These are phyloP conservation scores for Amblyjoppa fuscipennis DNA, from an alignment of 2,888 invertebrate genomes.

Conservation along the genomic window DNA sequence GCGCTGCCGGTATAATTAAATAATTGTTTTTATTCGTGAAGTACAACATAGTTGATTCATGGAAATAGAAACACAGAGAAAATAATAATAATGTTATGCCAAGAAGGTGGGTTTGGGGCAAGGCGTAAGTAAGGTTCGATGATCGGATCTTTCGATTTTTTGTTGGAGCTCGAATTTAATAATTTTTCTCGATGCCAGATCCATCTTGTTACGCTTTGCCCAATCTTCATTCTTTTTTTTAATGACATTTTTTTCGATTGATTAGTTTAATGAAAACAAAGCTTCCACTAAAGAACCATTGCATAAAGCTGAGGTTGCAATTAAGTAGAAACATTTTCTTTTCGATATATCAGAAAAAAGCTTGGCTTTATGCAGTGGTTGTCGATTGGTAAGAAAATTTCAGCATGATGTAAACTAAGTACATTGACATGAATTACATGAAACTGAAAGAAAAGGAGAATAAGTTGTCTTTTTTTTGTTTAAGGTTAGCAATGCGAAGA, in stretches of 20 bases:
- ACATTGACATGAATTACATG: constrained; percentile 51
- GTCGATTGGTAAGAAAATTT: constrained; percentile 46
- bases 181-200: constrained; percentile 19
- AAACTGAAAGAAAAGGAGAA: constrained; percentile 54
- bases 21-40: constrained; percentile 84
- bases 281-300: constrained; percentile 57
- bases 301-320: constrained; percentile 44
- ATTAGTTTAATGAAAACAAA: constrained; percentile 51
- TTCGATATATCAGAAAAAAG: neutral
- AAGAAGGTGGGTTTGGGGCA: constrained; percentile 67
- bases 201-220: constrained; percentile 64
- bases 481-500: constrained; percentile 42
- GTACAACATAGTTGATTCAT: constrained; percentile 80
- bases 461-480: constrained; percentile 33
- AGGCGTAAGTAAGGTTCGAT: constrained; percentile 67
- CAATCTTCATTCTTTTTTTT: constrained; percentile 45
- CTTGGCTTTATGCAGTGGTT: constrained; percentile 60
- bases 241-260: constrained; percentile 23
- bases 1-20: constrained; percentile 86
- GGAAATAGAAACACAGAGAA: constrained; percentile 70
- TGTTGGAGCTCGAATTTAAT: neutral
- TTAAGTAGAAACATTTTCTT: neutral
- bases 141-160: constrained; percentile 11
- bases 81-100: constrained; percentile 71
- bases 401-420: constrained; percentile 49